Conservation (phyloP, 2,113 vertebrate genomes). For the Pelecanoides urinatrix region DNA sequence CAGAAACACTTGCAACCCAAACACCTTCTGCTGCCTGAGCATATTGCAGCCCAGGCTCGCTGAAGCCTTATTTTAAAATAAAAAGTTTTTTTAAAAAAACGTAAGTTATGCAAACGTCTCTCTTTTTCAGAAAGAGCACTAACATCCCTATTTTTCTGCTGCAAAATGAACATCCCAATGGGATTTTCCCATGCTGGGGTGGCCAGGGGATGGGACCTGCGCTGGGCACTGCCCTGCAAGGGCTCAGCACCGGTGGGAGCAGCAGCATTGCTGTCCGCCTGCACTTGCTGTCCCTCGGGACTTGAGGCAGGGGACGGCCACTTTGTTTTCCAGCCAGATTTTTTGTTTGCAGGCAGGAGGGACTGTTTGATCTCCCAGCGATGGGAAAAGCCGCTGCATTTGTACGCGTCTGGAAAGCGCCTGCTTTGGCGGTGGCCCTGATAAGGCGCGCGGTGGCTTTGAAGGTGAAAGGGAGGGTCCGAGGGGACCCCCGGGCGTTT, state of each 20-base stretch:
- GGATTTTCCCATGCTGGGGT: not conserved
- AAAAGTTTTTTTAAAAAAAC: not conserved
- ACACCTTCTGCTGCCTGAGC: not conserved
- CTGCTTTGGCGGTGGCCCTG: not conserved
- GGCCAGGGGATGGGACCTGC: not conserved
- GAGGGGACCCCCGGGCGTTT: not conserved
- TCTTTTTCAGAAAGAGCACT: not conserved
- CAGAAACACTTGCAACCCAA: not conserved
- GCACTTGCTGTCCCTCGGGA: not conserved
- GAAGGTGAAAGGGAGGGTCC: not conserved
- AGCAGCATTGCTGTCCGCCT: rapidly evolving
- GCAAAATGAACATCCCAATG: not conserved
- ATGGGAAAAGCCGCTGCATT: not conserved
- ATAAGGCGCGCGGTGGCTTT: not conserved
- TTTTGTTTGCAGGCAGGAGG: slow-evolving; percentile 33
- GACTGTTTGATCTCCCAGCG: not conserved
- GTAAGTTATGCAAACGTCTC: not conserved
- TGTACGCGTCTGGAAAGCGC: not conserved
- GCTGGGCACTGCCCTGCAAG: not conserved
- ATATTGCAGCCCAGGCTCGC: not conserved
- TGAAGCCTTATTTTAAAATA: rapidly evolving
- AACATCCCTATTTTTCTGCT: no score
- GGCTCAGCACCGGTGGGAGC: not conserved
- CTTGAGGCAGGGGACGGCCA: rapidly evolving
- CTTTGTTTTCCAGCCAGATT: slow-evolving; percentile 5